Evolutionary conservation across 1,140 invertebrate genomes (phyloP).

Genomic region (Caenorhabditis briggsae): DNA sequence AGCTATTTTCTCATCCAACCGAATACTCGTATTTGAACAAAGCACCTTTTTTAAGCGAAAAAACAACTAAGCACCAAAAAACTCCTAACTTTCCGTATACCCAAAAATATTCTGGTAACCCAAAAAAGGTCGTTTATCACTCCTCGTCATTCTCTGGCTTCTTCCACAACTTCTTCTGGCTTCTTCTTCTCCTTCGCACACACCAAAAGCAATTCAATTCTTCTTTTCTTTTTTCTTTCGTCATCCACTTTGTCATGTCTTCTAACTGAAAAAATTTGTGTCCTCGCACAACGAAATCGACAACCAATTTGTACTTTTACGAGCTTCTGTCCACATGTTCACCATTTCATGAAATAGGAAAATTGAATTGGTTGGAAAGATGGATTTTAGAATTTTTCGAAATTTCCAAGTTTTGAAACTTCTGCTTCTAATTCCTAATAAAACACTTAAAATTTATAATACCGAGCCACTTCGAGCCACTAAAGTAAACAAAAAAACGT

Average conservation of each 20-base stretch:
- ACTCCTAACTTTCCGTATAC: neutral
- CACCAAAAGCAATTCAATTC: constrained; percentile 49
- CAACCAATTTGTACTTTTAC: constrained; percentile 54
- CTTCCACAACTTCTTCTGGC: constrained; percentile 30
- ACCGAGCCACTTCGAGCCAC: neutral
- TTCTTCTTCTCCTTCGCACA: constrained; percentile 3
- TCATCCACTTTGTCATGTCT: constrained; percentile 26
- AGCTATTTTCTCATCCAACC: too few species aligned
- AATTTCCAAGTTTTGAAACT: neutral
- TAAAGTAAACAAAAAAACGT: constrained; percentile 26
- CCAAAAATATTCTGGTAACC: neutral
- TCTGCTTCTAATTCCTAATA: neutral
- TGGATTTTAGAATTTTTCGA: neutral
- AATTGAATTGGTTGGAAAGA: constrained; percentile 11
- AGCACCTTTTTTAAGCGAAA: neutral
- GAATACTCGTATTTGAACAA: neutral
- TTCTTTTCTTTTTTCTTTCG: constrained; percentile 25
- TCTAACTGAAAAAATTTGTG: constrained; percentile 29
- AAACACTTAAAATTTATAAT: neutral
- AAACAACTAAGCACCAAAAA: neutral
- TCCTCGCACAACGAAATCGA: constrained; percentile 50
- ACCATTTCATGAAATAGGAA: constrained; percentile 31
- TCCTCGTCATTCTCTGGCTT: constrained; percentile 31
- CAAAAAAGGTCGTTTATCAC: constrained; percentile 52
- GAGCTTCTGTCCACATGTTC: constrained; percentile 50